A percentile compares a stretch with the other conserved stretches of the same genome.
Conservation (phyloP, 2,797 vertebrate genomes). For the Phylloscopus collybita region DNA sequence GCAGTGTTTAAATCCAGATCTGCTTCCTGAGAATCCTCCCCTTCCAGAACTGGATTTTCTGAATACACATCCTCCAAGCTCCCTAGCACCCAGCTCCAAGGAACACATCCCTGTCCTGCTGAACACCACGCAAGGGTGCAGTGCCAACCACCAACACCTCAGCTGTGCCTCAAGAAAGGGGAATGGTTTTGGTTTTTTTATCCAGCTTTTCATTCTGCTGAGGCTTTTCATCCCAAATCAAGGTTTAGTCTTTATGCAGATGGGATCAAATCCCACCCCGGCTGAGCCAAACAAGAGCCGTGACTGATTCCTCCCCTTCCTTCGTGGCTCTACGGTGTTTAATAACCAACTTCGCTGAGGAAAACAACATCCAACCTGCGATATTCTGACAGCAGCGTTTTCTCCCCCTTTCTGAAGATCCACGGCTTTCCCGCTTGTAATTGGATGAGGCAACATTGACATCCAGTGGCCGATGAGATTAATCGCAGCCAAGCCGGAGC, state of each 20-base stretch:
- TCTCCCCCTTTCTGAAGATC: not conserved
- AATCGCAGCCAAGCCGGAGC: conserved; percentile 59
- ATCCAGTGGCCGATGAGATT: conserved; percentile 79
- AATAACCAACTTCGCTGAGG: not conserved
- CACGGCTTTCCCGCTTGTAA: conserved; percentile 6
- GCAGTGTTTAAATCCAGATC: not conserved
- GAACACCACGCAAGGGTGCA: accelerated
- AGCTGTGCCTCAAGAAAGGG: not conserved
- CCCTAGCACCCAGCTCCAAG: not conserved
- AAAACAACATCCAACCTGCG: not conserved
- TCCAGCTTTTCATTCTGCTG: not conserved
- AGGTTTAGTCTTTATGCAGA: not conserved
- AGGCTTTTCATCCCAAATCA: not conserved
- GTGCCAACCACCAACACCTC: not conserved
- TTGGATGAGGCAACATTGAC: conserved; percentile 79
- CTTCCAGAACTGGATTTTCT: not conserved
- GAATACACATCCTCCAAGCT: not conserved
- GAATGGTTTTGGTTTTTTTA: not conserved
- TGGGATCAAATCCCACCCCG: not conserved
- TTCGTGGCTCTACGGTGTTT: not conserved
- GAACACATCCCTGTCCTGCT: not conserved
- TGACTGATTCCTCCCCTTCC: not conserved
- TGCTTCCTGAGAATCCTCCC: not conserved
- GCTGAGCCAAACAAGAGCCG: not conserved
- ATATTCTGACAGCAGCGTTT: not conserved